Evolutionary conservation across 2,888 invertebrate genomes (phyloP).

Genomic region (Seira sanloemensis): DNA sequence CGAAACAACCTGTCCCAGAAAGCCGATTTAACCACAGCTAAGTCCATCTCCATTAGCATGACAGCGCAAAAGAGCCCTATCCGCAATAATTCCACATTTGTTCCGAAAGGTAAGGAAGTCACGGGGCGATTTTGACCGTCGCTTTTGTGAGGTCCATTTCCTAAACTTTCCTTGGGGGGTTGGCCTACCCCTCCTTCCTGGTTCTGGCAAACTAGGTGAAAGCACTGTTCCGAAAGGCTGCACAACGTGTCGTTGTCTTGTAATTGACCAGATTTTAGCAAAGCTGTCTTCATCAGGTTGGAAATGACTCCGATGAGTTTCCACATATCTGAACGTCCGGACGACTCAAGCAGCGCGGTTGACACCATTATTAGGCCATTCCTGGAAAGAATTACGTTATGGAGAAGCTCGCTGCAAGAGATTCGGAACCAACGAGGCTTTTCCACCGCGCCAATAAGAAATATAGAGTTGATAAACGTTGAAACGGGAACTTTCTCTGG

Average conservation of each 20-base stretch:
- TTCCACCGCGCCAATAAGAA: conserved; percentile 63
- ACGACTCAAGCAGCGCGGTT: conserved; percentile 47
- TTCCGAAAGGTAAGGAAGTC: conserved; percentile 6
- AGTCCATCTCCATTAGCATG: conserved; percentile 48
- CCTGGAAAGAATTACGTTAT: conserved; percentile 45
- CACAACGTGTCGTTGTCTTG: background rate
- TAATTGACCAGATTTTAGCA: conserved; percentile 17
- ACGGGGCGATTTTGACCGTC: background rate
- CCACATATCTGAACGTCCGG: conserved; percentile 59
- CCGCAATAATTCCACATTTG: conserved; percentile 40
- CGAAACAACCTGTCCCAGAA: conserved; percentile 53
- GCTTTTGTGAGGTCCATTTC: background rate
- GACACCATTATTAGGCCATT: conserved; percentile 60
- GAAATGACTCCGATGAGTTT: conserved; percentile 57
- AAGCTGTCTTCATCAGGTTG: conserved; percentile 52
- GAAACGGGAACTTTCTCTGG: conserved; percentile 40
- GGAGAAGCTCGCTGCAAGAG: conserved; percentile 58
- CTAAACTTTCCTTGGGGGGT: background rate
- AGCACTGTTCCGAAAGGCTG: conserved; percentile 30
- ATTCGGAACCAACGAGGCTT: conserved; percentile 63
- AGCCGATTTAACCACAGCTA: conserved; percentile 32
- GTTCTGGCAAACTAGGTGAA: conserved; percentile 29
- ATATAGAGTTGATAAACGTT: conserved; percentile 58
- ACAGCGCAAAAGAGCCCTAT: conserved; percentile 54
- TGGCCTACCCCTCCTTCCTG: background rate